These are phyloP conservation scores for Pomatorhinus ruficollis DNA, from an alignment of 2,113 vertebrate genomes.

Conservation along the genomic window DNA sequence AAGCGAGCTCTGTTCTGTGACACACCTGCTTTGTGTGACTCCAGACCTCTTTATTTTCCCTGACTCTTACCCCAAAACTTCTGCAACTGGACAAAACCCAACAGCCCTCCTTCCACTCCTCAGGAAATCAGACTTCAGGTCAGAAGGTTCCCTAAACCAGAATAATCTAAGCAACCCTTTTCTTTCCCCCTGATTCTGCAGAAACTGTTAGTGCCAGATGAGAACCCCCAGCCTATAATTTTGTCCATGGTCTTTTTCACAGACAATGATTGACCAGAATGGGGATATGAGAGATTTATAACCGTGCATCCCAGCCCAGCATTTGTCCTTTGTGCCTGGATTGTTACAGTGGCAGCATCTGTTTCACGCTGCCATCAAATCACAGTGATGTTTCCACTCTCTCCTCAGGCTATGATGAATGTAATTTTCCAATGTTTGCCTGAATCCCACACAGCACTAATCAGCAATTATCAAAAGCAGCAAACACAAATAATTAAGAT, in stretches of 20 bases:
- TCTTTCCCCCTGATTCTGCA: not conserved
- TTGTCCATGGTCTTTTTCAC: not conserved
- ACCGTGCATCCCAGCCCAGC: not conserved
- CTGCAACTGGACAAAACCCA: not conserved
- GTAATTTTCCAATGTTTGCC: constrained; percentile 16
- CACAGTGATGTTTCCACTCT: not conserved
- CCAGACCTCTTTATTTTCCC: not conserved
- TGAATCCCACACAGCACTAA: constrained; percentile 29
- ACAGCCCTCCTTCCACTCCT: not conserved
- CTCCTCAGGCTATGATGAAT: constrained; percentile 11
- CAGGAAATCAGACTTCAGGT: not conserved
- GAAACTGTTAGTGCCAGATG: not conserved
- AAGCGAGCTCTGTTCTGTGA: not conserved
- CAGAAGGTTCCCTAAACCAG: not conserved
- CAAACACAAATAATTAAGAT: constrained; percentile 50
- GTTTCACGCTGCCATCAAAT: not conserved
- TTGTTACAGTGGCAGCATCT: not conserved
- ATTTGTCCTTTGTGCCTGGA: not conserved
- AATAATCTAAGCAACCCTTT: not conserved
- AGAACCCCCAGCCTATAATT: not conserved
- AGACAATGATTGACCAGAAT: not conserved
- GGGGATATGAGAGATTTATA: not conserved
- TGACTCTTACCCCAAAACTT: not conserved
- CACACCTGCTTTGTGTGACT: not conserved
- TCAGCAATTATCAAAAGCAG: constrained; percentile 37